Base-by-base conservation (phyloP, 2,797 vertebrate species). In the Arrhamphus sclerolepis region DNA sequence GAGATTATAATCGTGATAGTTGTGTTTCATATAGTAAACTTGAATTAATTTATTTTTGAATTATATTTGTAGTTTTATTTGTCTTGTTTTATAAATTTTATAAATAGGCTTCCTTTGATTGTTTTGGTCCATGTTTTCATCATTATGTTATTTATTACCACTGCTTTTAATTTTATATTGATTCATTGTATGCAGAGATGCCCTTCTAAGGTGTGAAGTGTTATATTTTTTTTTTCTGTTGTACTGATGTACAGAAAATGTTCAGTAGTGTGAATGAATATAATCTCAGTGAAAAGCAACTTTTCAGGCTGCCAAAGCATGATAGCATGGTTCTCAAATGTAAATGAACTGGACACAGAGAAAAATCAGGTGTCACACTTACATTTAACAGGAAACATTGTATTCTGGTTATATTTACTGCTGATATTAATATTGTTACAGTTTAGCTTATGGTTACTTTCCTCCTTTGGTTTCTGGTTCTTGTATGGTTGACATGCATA, bases 221-320 rank as follows among this genome's bases (percentile, higher is more conserved):
- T 91, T 87, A 85, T 90, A 65, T 63, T 69, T 57, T 34, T 52
- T 82, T 77, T 67, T 92, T 91, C 62, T 82, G 85, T 92, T 92
- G 82, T 90, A 91, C 92, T 92, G 85, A 90, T 94, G 91, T 94
- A 94, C 91, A 93, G 92, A 92, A 92, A 88, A 89, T 93, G 91
- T 94, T 93, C 82, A 89, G 86, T 93, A 89, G 93, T 88, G 91
- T 93, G 93, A 93, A 94, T 93, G 93, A 93, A 92, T 92, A 92
- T 94, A 94, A 93, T 92, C 92, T 93, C 92, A 92, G 90, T 93
- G 92, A 93, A 91, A 92, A 92, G 92, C 92, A 92, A 93, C 92
- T 92, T 92, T 56, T 93, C 92, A 90, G 92, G 92, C 93, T 93
- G 90, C 92, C 91, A 92, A 92, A 93, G 93, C 93, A 94, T 94